Evolutionary conservation across 2,797 vertebrate species (phyloP).

Genomic region (Alouatta caraya): DNA sequence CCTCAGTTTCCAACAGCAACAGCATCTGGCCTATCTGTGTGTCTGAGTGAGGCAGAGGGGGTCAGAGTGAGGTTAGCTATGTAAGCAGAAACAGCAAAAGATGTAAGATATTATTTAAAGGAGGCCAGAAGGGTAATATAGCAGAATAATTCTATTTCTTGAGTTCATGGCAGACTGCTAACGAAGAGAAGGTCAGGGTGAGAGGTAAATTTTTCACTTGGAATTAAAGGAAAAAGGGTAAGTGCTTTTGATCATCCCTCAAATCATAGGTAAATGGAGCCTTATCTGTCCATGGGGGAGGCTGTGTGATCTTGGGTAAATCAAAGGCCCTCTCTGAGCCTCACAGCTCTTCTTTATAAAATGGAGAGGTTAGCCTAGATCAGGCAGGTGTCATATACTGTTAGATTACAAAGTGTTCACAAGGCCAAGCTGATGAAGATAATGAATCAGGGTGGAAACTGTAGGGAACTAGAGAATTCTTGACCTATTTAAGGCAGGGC

Average conservation of each 20-base stretch:
- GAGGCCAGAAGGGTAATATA: not conserved
- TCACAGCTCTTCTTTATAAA: not conserved
- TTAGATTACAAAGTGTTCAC: not conserved
- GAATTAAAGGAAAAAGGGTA: not conserved
- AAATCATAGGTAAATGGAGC: not conserved
- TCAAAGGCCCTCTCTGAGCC: not conserved
- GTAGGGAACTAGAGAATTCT: not conserved
- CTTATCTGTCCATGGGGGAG: not conserved
- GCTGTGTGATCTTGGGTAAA: not conserved
- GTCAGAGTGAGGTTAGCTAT: not conserved
- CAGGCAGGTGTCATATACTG: not conserved
- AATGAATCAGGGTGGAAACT: not conserved
- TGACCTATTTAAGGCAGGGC: not conserved
- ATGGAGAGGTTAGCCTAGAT: not conserved
- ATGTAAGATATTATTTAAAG: not conserved
- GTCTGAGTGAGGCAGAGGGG: not conserved
- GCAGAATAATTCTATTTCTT: not conserved
- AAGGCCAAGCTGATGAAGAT: not conserved
- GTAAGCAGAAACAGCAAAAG: not conserved
- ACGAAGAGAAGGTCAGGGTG: not conserved
- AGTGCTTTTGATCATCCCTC: not conserved
- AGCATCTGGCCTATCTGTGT: not conserved
- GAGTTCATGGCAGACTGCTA: not conserved
- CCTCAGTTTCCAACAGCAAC: fast-evolving
- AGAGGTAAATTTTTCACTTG: not conserved